phyloP scores from a whole-genome alignment of 1,140 invertebrate genomes.

The Belonocnema kinseyi region DNA sequence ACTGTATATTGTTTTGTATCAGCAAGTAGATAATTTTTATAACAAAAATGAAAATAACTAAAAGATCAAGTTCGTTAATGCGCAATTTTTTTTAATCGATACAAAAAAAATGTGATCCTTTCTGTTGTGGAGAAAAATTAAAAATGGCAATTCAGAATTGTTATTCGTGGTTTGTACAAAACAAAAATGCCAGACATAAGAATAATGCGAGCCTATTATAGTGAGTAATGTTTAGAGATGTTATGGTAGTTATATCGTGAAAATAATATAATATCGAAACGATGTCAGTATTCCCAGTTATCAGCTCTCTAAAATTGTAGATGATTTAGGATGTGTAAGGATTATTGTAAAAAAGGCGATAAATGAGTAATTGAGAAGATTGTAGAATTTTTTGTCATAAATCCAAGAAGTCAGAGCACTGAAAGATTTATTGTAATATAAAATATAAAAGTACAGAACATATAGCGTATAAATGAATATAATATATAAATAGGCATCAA shows the following conservation, averaged over 20 bases:
- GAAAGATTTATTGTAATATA: slow-evolving; percentile 21
- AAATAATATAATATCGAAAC: neutral
- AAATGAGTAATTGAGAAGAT: neutral
- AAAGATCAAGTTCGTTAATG: no score
- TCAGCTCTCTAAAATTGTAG: slow-evolving; percentile 19
- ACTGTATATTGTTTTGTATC: no score
- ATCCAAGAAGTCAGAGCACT: neutral
- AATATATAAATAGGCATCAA: slow-evolving; percentile 26
- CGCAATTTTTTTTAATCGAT: no score
- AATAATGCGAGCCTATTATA: no score
- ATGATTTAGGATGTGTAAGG: neutral
- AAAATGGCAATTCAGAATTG: no score
- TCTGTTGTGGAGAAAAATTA: no score
- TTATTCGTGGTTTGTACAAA: no score
- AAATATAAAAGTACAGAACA: slow-evolving; percentile 10
- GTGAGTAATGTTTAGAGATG: no score
- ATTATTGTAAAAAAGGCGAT: neutral
- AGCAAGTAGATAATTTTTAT: neutral
- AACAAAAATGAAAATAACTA: neutral
- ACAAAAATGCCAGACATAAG: no score
- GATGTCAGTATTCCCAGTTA: neutral
- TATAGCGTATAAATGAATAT: slow-evolving; percentile 40
- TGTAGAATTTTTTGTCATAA: neutral
- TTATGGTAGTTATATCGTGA: neutral
- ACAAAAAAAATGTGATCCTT: no score